Base-by-base conservation (phyloP, 2,888 invertebrate genomes). In the Ecliptopera silaceata region DNA sequence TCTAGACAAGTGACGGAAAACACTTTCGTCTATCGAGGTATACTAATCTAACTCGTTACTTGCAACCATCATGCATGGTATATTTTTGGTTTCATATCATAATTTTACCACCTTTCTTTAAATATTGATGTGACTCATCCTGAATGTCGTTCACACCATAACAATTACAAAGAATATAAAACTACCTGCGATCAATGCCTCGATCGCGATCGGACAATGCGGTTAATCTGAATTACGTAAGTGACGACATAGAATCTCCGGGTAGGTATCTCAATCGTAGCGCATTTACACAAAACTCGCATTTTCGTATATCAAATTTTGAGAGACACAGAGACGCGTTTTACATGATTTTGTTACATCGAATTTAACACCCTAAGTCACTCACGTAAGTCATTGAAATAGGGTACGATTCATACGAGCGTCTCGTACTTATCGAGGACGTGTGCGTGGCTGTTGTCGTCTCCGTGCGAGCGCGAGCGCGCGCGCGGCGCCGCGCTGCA, bases 381-480 rank as follows among this genome's bases (percentile, higher is more conserved):
- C 38, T 29, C 20, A 12, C 18, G 32, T 39, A 49, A 49, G 20
- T 22, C 12, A 43, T 15, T 6, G 29, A 17, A 29, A 4, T 43
- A 20, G 22, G 2, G 17, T 17, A 17, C 20, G 10, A 31, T 20
- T 26, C 50, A 59, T 36, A 92, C 91, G 55, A 92, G 84, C 15
- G 92, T 92, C 68, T 92, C 92, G 64, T 92, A 92, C 71, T 92
- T 92, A 65, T 92, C 92, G 26, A 91, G 84, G 42, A 91, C 91
- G 61, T 90, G 88, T 13, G 73, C 75, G 38, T 78, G 74, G 63
- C 78, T 78, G 8, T 53, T 58, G n/a, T 86, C 88, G 64, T 88
- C 90, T 10, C 83, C 84, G 66, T 88, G 89, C 8, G 86, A 86
- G 38, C 86, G 86, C 3, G 86, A 81, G n/a, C 88, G 84, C 13